Evolutionary conservation across 2,888 invertebrate genomes (phyloP).

Genomic region (Muschampia staudingeri): DNA sequence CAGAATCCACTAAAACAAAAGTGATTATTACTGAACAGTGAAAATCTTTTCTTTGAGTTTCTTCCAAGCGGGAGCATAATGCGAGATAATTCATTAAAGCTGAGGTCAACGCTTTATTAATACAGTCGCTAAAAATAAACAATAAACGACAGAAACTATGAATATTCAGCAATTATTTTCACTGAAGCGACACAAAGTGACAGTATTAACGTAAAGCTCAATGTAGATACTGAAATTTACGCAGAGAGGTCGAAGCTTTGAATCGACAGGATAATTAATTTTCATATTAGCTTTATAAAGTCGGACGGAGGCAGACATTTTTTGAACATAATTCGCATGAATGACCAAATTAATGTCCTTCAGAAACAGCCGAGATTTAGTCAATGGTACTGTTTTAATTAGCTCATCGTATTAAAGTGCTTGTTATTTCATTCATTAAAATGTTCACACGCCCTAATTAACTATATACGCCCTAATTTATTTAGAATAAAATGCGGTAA

Average conservation of each 20-base stretch:
- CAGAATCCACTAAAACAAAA: too few species aligned
- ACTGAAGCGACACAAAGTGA: constrained; percentile 36
- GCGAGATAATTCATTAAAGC: constrained; percentile 10
- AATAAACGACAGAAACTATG: constrained; percentile 30
- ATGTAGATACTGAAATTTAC: constrained; percentile 33
- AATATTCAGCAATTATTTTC: constrained; percentile 38
- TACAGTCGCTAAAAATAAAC: constrained; percentile 24
- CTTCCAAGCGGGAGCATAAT: neutral
- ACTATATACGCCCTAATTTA: neutral
- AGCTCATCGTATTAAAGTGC: constrained; percentile 27
- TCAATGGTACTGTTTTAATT: constrained; percentile 37
- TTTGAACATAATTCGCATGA: constrained; percentile 45
- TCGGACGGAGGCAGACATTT: constrained; percentile 40
- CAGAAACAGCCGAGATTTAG: constrained; percentile 22
- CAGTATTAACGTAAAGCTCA: constrained; percentile 36
- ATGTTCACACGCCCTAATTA: constrained; percentile 28
- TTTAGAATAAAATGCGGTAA: neutral
- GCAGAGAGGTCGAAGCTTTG: constrained; percentile 28
- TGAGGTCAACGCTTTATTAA: constrained; percentile 7
- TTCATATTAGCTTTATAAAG: constrained; percentile 47
- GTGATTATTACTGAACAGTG: neutral
- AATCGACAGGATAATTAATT: constrained; percentile 46
- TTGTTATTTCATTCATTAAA: constrained; percentile 36
- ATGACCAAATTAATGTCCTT: constrained; percentile 42
- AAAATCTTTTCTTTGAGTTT: neutral